Percentiles rank a stretch among this genome's conserved stretches.
Evolutionary conservation across 2,113 vertebrate genomes (phyloP).

Genomic region (Calyptommatus sinebrachiatus): DNA sequence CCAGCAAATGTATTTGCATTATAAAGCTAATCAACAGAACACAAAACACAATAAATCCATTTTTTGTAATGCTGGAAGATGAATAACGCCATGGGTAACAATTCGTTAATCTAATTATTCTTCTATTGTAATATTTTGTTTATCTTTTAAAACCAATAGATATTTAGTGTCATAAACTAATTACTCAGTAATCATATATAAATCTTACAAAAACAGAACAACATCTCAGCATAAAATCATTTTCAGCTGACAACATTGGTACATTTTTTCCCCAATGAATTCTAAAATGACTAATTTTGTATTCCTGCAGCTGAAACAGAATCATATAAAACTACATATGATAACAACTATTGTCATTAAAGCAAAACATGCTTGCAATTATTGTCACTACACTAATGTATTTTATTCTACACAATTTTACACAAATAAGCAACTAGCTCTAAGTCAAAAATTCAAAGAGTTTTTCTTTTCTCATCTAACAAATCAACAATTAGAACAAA

Average conservation of each 20-base stretch:
- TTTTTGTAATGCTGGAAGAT: background rate
- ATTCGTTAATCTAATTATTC: no score
- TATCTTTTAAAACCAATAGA: no score
- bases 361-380: no score
- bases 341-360: no score
- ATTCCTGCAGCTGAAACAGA: background rate
- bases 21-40: background rate
- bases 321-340: background rate
- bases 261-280: no score
- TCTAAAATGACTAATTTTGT: background rate
- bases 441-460: background rate
- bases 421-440: background rate
- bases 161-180: no score
- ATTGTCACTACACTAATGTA: background rate
- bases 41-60: background rate
- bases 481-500: background rate
- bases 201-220: no score
- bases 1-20: background rate
- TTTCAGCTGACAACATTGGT: no score
- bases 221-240: no score
- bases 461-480: background rate
- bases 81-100: no score
- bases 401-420: slow-evolving; percentile 1
- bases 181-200: no score
- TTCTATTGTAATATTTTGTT: no score